These are phyloP conservation scores for Drosophila pandora DNA, from an alignment of 1,140 invertebrate genomes.

Conservation along the genomic window DNA sequence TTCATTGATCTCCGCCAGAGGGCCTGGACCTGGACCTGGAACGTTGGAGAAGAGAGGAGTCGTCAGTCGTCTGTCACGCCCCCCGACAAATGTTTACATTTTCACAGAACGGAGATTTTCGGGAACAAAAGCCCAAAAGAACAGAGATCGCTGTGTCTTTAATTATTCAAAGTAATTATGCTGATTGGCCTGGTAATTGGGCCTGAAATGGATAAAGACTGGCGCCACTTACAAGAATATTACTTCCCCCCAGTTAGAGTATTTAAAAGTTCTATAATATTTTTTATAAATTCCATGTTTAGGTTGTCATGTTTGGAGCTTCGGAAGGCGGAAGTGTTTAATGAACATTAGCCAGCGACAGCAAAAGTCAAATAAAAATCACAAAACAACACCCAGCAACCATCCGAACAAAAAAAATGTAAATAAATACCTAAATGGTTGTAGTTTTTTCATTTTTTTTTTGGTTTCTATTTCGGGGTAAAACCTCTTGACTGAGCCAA, in stretches of 20 bases:
- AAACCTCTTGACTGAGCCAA: conserved; percentile 52
- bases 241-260: background rate
- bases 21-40: background rate
- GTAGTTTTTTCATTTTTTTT: conserved; percentile 12
- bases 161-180: conserved; percentile 79
- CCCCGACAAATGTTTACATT: conserved; percentile 23
- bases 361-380: conserved; percentile 38
- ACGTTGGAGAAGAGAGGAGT: background rate
- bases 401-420: conserved; percentile 2
- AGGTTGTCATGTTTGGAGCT: too few species aligned
- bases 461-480: background rate
- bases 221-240: too few species aligned
- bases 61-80: conserved; percentile 33
- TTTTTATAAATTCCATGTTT: background rate
- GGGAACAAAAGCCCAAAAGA: too few species aligned
- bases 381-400: conserved; percentile 4
- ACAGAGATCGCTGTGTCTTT: conserved; percentile 19
- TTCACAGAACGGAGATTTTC: background rate
- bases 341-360: conserved; percentile 62
- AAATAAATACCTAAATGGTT: conserved; percentile 31
- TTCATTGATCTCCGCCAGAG: conserved; percentile 45
- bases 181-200: conserved; percentile 72
- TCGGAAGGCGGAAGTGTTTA: conserved; percentile 67
- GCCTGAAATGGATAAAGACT: conserved; percentile 37
- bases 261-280: background rate